These are phyloP conservation scores for Drosophila mayri DNA, from an alignment of 1,140 invertebrate species.

Conservation along the genomic window DNA sequence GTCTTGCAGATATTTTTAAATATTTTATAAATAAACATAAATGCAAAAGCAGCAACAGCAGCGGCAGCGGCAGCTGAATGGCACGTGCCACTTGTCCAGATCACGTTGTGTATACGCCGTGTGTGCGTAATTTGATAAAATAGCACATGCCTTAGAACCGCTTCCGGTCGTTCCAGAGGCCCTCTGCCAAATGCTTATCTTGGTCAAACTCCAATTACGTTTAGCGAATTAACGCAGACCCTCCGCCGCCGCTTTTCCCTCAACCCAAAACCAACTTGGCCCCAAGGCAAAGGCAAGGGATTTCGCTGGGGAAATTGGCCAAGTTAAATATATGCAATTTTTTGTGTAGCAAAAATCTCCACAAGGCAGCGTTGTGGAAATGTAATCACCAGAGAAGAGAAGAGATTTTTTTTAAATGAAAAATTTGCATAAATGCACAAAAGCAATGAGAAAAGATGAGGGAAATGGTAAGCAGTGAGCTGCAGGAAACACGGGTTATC, in stretches of 20 bases:
- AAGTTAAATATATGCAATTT: conserved; percentile 54
- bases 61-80: background rate
- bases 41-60: conserved; percentile 42
- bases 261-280: conserved; percentile 9
- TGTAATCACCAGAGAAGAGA: conserved; percentile 50
- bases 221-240: conserved; percentile 50
- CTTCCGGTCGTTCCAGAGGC: conserved; percentile 5
- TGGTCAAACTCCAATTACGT: conserved; percentile 57
- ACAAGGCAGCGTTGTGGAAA: conserved; percentile 40
- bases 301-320: conserved; percentile 37
- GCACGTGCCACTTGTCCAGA: conserved; percentile 52
- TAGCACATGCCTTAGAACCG: conserved; percentile 25
- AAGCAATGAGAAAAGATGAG: conserved; percentile 25
- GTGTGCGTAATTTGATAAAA: conserved; percentile 55
- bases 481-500: conserved; percentile 3
- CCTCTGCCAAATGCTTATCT: conserved; percentile 41
- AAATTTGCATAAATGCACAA: conserved; percentile 70
- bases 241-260: background rate
- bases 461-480: conserved; percentile 12
- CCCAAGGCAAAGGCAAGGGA: conserved; percentile 15
- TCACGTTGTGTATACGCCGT: conserved; percentile 59
- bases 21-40: conserved; percentile 81
- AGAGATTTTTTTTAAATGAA: conserved; percentile 40
- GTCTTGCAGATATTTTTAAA: conserved; percentile 74
- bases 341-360: conserved; percentile 23